These are phyloP conservation scores for Apodemia duryi DNA, from an alignment of 2,888 invertebrate genomes.

Conservation along the genomic window DNA sequence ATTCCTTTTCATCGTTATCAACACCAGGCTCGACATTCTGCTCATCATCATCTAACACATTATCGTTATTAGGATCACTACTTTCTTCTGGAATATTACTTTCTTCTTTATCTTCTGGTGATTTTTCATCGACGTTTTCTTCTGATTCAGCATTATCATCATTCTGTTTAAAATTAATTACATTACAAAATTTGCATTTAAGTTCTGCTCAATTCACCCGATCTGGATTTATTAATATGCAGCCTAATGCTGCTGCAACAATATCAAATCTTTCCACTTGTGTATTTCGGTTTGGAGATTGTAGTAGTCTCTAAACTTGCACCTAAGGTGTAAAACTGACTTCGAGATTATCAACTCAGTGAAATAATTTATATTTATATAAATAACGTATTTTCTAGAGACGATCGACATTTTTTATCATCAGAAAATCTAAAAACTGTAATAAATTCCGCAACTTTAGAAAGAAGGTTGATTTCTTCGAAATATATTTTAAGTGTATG, in stretches of 20 bases:
- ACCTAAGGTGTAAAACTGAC: no score
- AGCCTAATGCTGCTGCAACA: no score
- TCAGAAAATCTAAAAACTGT: no score
- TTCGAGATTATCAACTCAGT: no score
- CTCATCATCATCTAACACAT: slow-evolving; percentile 30
- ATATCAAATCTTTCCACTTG: background rate
- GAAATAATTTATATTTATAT: no score
- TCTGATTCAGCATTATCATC: slow-evolving; percentile 29
- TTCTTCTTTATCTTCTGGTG: slow-evolving; percentile 65
- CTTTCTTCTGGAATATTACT: slow-evolving; percentile 38
- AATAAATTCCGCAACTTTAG: no score
- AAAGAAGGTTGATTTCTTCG: no score
- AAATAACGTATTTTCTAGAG: no score
- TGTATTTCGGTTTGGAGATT: background rate
- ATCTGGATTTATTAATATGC: no score
- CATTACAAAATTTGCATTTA: slow-evolving; percentile 5
- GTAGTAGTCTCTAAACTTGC: no score
- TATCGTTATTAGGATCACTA: slow-evolving; percentile 44
- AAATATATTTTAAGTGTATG: no score
- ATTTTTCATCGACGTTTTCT: slow-evolving; percentile 36
- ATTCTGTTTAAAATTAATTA: slow-evolving; percentile 20
- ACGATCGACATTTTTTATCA: no score
- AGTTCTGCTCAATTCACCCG: background rate
- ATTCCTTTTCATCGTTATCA: slow-evolving; percentile 47
- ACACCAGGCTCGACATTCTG: slow-evolving; percentile 38